These are phyloP conservation scores for Meloidogyne chitwoodi DNA, from an alignment of 1,140 invertebrate species.

Conservation along the genomic window DNA sequence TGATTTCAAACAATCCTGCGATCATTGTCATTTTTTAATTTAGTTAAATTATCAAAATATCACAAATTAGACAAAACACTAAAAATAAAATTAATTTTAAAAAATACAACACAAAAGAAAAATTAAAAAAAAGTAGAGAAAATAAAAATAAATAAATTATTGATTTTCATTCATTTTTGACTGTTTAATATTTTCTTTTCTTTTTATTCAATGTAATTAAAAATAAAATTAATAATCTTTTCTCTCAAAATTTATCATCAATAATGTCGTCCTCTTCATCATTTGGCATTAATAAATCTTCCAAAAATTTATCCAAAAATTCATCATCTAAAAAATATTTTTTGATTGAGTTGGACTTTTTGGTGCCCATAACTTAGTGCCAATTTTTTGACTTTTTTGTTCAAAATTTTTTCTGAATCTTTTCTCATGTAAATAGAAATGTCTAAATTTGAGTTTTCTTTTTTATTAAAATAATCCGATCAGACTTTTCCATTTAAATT, in stretches of 20 bases:
- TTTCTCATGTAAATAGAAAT: too few species aligned
- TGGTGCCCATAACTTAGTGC: too few species aligned
- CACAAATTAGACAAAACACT: not conserved
- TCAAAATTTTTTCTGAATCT: too few species aligned
- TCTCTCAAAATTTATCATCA: not conserved
- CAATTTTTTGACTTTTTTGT: too few species aligned
- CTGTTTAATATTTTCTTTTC: not conserved
- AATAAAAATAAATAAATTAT: not conserved
- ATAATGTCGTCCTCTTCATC: not conserved
- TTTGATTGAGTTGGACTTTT: not conserved
- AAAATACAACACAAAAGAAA: not conserved
- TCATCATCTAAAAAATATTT: slow-evolving; percentile 13
- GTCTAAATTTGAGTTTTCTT: too few species aligned
- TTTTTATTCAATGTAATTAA: too few species aligned
- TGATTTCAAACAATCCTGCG: slow-evolving; percentile 5
- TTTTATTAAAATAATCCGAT: too few species aligned
- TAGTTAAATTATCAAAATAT: too few species aligned
- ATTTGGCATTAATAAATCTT: not conserved
- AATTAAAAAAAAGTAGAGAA: too few species aligned
- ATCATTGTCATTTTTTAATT: not conserved
- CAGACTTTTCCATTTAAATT: too few species aligned
- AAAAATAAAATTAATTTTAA: not conserved
- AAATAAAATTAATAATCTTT: too few species aligned
- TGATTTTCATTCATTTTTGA: not conserved
- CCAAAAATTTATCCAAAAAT: not conserved